phyloP scores from a whole-genome alignment of 2,113 vertebrate species.

The Oophaga pumilio region DNA sequence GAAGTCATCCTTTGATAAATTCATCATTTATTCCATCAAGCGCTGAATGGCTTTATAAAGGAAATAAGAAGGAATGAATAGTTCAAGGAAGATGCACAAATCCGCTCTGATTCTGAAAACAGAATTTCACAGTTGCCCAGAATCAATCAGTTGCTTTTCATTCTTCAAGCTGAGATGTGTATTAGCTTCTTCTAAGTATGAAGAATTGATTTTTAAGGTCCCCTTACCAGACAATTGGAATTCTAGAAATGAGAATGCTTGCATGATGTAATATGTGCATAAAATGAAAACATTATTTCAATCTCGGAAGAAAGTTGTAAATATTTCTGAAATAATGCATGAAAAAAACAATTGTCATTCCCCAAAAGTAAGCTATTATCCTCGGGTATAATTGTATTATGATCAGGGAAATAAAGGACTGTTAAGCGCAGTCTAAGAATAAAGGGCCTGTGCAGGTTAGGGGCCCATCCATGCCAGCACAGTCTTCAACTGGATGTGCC shows the following conservation, averaged over 20 bases:
- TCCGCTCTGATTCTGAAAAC: constrained; percentile 61
- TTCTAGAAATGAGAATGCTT: constrained; percentile 44
- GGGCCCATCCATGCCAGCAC: no score
- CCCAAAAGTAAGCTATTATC: background rate
- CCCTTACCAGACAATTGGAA: constrained; percentile 56
- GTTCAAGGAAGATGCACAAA: constrained; percentile 60
- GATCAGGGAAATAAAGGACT: no score
- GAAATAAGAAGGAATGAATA: constrained; percentile 33
- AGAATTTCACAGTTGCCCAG: constrained; percentile 66
- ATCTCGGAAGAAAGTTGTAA: constrained; percentile 10
- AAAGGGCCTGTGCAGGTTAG: no score
- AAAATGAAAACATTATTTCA: constrained; percentile 44
- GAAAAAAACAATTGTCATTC: background rate
- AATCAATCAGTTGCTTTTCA: constrained; percentile 62
- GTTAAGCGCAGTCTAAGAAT: no score
- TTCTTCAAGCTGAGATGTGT: constrained; percentile 62
- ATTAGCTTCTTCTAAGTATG: constrained; percentile 61
- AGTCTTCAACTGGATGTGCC: no score
- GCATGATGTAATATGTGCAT: constrained; percentile 51
- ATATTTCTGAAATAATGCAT: constrained; percentile 38
- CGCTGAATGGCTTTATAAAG: constrained; percentile 55
- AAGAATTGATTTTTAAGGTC: constrained; percentile 58
- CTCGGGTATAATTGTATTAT: background rate
- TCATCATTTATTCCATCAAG: constrained; percentile 62
- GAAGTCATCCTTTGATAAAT: constrained; percentile 59